Base-by-base conservation (phyloP, 2,888 invertebrate species). In the Netelia fuscicornis region DNA sequence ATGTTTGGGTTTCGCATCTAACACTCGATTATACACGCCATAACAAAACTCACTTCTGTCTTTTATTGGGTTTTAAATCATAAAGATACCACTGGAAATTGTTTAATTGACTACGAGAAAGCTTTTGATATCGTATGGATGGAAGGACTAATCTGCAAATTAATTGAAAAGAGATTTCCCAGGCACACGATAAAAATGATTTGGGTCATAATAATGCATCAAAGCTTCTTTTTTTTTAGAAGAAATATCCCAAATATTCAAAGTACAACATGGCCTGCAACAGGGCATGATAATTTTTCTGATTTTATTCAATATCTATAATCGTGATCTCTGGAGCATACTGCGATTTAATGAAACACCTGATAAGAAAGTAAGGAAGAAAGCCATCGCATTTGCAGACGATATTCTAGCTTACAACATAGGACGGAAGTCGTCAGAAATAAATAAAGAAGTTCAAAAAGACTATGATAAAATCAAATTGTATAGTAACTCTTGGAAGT, bases 271-370 rank as follows among this genome's bases (percentile, higher is more conserved):
- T 13, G 88, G 88, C 1, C 68, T 89, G 0, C 87, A 88, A 62
- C 87, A 87, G 75, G 89, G 87, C 8, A 81, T 81, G 0, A 81
- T 86, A 2, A 86, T 79, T 25, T 84, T 84, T 0, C 78, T 86
- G 17, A 76, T 86, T 9, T n/a, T 86, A 52, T 87, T 85, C 13
- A 85, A 84, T 11, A 81, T 87, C 2, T 86, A 62, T 42, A 79
- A 71, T 8, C n/a, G 83, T 23, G 83, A 82, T n/a, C 23, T 79
- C n/a, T 23, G 79, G 0, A 64, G 77, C 20, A 23, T 60, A 3
- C 86, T 83, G 20, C 70, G n/a, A 11, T 71, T 62, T 75, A 88
- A 86, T 23, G 13, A 30, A 0, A 54, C 37, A 2, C 62, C 54
- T 6, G 20, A 20, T 20, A 20, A 20, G 20, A 20, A 20, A 20